Base-by-base conservation (phyloP, 1,140 invertebrate species). In the Euura saliciscinereae region DNA sequence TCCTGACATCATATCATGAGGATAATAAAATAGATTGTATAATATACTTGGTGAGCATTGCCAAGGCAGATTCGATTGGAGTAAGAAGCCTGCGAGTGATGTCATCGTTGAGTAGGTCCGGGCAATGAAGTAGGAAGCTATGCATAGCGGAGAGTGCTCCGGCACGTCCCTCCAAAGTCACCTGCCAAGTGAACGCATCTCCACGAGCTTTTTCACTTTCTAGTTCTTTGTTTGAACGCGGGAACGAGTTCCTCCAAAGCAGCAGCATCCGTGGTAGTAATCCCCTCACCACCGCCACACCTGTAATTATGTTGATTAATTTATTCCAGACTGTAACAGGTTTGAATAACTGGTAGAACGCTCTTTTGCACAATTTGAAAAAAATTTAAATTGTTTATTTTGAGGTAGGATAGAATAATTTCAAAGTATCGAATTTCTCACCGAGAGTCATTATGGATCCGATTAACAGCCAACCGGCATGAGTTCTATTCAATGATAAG, bases 121-220 rank as follows among this genome's bases (percentile, higher is more conserved):
- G 93, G 83, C 97, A 99, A 84, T 98, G 93, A 6, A 94, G 86
- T 5, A 99, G 84, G 83, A 99, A 96, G 84, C 97, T 98, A 79
- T 98, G 93, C 91, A 99, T 96, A 0, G 96, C 95, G 11, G 97
- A 97, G 3, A 99, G 85, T 8, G 98, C 98, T 1, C 98, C 98
- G 11, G 98, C 96, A 71, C 98, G 90, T 11, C 97, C 97, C 89
- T 99, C 98, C 66, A 99, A 87, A 2, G 98, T 98, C 28, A 99
- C 96, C 90, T 99, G 97, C 98, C 98, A 99, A 64, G 98, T 99
- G 84, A 99, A 99, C 1, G 97, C 95, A 90, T 99, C 98, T 6
- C 98, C 98, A 73, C 98, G 90, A 0, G 96, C 95, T 83, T 99
- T 99, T 87, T 99, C 98, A 6, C 96, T 97, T 81, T 99, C 98